phyloP scores from a whole-genome alignment of 1,140 invertebrate genomes.

The Meteorus sp. region DNA sequence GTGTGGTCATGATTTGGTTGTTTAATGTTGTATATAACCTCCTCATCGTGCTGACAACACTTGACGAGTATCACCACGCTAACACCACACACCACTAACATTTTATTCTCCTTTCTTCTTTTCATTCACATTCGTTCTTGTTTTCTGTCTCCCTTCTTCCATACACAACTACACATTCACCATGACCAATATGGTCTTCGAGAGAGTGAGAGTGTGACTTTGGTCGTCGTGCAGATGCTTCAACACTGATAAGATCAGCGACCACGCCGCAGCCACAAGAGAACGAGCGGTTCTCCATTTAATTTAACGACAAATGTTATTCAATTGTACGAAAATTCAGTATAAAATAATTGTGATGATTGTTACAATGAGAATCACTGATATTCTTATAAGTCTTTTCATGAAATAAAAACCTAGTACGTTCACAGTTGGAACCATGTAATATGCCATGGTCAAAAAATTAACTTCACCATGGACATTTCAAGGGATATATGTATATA shows the following conservation, averaged over 20 bases:
- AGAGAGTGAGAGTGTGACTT: neutral
- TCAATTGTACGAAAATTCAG: neutral
- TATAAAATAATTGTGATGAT: neutral
- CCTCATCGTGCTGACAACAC: neutral
- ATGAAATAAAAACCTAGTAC: slow-evolving; percentile 37
- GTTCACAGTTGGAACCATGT: slow-evolving; percentile 24
- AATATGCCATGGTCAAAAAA: slow-evolving; percentile 24
- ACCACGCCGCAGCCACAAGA: neutral
- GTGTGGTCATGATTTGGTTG: slow-evolving; percentile 2
- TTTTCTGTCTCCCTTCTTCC: no score
- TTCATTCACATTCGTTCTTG: no score
- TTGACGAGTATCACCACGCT: no score
- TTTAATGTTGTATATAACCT: slow-evolving; percentile 2
- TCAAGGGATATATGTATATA: slow-evolving; percentile 24
- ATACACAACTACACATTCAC: no score
- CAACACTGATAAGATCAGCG: slow-evolving; percentile 2
- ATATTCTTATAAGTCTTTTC: slow-evolving; percentile 29
- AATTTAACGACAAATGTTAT: neutral
- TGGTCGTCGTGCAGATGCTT: neutral
- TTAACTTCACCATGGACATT: slow-evolving; percentile 21
- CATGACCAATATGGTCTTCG: neutral
- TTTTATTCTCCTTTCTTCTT: no score
- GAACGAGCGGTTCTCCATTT: neutral
- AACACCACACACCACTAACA: no score
- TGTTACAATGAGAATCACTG: slow-evolving; percentile 29